phyloP scores from a whole-genome alignment of 2,113 vertebrate genomes.

The Turdus rufiventris region DNA sequence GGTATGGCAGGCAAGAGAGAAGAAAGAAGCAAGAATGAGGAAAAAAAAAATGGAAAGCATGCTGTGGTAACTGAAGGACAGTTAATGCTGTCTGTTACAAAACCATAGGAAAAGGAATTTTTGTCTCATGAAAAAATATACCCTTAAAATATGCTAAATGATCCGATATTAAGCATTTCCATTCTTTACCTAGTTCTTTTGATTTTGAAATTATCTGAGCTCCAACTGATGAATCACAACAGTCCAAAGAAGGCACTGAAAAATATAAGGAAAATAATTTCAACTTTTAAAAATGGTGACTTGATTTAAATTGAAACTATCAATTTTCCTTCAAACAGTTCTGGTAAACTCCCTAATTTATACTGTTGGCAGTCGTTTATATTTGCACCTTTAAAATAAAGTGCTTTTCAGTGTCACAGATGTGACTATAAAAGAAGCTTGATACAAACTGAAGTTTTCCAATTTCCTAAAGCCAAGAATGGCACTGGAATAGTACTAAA shows the following conservation, averaged over 20 bases:
- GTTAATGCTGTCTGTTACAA: conserved; percentile 39
- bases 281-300: conserved; percentile 52
- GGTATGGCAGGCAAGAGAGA: conserved; percentile 27
- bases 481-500: neutral
- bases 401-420: neutral
- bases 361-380: neutral
- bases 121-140: conserved; percentile 22
- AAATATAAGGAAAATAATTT: conserved; percentile 63
- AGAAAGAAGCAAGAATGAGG: neutral
- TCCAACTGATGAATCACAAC: conserved; percentile 83
- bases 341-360: neutral
- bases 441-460: neutral
- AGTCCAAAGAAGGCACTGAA: conserved; percentile 83
- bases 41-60: conserved; percentile 10
- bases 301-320: neutral
- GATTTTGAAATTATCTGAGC: conserved; percentile 87
- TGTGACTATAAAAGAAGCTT: neutral
- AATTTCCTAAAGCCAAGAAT: neutral
- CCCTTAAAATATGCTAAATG: conserved; percentile 5
- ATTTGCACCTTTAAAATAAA: conserved; percentile 4
- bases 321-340: neutral
- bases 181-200: conserved; percentile 88
- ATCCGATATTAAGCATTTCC: conserved; percentile 12
- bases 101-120: neutral
- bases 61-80: conserved; percentile 9